Base-by-base conservation (phyloP, 1,140 invertebrate genomes). In the Saccostrea echinata region DNA sequence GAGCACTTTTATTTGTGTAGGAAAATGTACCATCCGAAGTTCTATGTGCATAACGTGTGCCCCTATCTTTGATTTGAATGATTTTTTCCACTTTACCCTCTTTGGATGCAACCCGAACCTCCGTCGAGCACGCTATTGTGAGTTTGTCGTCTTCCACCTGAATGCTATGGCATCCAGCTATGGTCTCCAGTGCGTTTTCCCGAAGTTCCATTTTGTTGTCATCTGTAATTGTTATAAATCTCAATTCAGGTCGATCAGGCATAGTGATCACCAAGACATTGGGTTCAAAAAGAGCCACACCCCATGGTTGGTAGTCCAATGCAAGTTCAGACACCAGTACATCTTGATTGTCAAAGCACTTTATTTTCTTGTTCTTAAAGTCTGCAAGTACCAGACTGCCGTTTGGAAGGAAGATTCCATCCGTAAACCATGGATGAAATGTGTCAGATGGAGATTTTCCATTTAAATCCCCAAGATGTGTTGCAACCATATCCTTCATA, bases 291-390 rank as follows among this genome's bases (percentile, higher is more conserved):
- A 53, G 52, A 55, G 52, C 35, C 13, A 88, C 55, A 43, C 86
- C 88, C 88, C 88, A 89, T 12, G 88, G 88, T 12, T 87, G 86
- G 12, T 71, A 68, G 9, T 87, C 86, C 3, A 89, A 71, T 11
- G 76, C 30, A n/a, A 89, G 68, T 30, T 87, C 86, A 8, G 35
- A 61, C 18, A 86, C 27, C 52, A 89, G 21, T 18, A n/a, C 51
- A 13, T 87, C 57, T 0, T 82, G 24, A 21, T 76, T 53, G 53
- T 87, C 76, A 24, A 89, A 89, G 33, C 86, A 85, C 24, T 89
- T 89, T n/a, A 89, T 21, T 52, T 87, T 89, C 61, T 84, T 71
- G 84, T 89, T 89, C 35, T 80, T 55, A 51, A 87, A 89, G 57
- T 89, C 88, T 3, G 80, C 84, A 33, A 89, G 24, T 16, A 89